Percentiles rank a stretch among this genome's conserved stretches.
These are phyloP conservation scores for Hystrix brachyura DNA, from an alignment of 2,113 vertebrate species.

Conservation along the genomic window DNA sequence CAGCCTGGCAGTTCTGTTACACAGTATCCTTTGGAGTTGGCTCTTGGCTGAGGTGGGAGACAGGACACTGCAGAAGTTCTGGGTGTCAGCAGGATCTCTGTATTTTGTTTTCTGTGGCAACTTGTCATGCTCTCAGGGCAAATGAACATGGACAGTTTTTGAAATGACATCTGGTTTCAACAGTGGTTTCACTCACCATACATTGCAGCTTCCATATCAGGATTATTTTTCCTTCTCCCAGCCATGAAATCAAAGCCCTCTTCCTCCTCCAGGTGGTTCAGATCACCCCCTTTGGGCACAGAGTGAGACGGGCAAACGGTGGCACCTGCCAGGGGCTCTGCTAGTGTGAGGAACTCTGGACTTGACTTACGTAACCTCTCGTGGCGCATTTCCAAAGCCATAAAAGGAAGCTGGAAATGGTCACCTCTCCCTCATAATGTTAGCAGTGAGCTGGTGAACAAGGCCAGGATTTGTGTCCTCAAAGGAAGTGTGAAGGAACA, in stretches of 20 bases:
- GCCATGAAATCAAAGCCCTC: slow-evolving; percentile 55
- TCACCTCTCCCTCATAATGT: slow-evolving; percentile 31
- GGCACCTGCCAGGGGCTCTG: slow-evolving; percentile 44
- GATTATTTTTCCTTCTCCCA: background rate
- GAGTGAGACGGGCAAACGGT: background rate
- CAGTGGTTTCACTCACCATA: slow-evolving; percentile 1
- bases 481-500: slow-evolving; percentile 13
- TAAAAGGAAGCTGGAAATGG: slow-evolving; percentile 66
- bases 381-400: slow-evolving; percentile 45
- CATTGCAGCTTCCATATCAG: background rate
- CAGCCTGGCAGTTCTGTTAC: background rate
- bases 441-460: slow-evolving; percentile 40
- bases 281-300: slow-evolving; percentile 7
- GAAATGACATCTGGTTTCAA: slow-evolving; percentile 10
- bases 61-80: background rate
- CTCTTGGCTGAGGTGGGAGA: background rate
- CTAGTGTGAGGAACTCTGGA: slow-evolving; percentile 44
- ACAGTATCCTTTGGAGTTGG: background rate
- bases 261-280: slow-evolving; percentile 44
- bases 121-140: background rate
- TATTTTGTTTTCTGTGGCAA: background rate
- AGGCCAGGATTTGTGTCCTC: slow-evolving; percentile 30
- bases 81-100: background rate
- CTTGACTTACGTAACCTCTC: slow-evolving; percentile 56
- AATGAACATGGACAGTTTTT: background rate